Evolutionary conservation across 1,140 invertebrate species (phyloP).

Genomic region (Micrasema minimum): DNA sequence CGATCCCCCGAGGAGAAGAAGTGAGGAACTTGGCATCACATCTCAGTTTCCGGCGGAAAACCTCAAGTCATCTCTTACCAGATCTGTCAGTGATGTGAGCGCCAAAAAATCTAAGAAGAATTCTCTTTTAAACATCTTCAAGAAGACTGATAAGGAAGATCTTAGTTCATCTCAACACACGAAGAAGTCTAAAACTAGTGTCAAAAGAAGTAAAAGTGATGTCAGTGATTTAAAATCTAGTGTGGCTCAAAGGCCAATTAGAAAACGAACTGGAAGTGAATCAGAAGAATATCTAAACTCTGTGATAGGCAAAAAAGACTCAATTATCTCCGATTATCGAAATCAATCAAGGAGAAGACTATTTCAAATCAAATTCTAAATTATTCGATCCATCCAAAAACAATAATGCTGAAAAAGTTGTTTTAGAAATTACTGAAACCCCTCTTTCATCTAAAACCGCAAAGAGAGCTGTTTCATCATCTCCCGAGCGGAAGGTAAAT

Average conservation of each 20-base stretch:
- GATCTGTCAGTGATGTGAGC: conserved; percentile 68
- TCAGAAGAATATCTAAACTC: conserved; percentile 67
- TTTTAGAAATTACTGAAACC: conserved; percentile 56
- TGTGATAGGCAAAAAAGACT: conserved; percentile 68
- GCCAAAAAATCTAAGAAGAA: conserved; percentile 63
- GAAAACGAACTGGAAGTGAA: conserved; percentile 65
- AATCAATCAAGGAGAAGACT: conserved; percentile 73
- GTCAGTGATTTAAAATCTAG: conserved; percentile 70
- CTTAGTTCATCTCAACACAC: conserved; percentile 54
- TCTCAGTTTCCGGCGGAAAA: conserved; percentile 40
- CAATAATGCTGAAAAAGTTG: conserved; percentile 41
- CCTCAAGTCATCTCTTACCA: conserved; percentile 55
- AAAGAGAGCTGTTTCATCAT: conserved; percentile 63
- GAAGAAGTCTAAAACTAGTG: conserved; percentile 59
- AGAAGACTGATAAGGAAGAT: conserved; percentile 64
- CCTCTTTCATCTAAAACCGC: too few species aligned
- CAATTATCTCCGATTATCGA: conserved; percentile 84
- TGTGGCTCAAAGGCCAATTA: conserved; percentile 58
- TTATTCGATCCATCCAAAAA: too few species aligned
- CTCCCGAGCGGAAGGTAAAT: conserved; percentile 61
- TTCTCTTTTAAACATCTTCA: conserved; percentile 71
- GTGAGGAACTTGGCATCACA: conserved; percentile 58
- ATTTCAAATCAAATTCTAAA: conserved; percentile 66
- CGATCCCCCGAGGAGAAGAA: conserved; percentile 53
- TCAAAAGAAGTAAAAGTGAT: conserved; percentile 77